These are phyloP conservation scores for Achatina immaculata DNA, from an alignment of 1,140 invertebrate genomes.

Conservation along the genomic window DNA sequence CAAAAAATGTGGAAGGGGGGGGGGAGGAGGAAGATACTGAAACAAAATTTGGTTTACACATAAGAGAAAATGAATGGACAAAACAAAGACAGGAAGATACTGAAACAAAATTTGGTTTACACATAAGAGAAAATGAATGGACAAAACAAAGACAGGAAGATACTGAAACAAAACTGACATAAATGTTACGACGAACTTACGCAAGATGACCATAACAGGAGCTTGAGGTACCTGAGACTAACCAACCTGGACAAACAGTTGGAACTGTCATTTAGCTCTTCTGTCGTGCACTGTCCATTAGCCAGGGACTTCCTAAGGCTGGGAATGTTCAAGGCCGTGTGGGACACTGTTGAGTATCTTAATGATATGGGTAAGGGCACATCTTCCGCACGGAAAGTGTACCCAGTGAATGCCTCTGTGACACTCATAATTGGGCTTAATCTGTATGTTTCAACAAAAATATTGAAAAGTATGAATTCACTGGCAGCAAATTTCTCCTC, in stretches of 20 bases:
- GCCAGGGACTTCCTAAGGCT: background rate
- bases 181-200: slow-evolving; percentile 21
- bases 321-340: slow-evolving; percentile 18
- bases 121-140: no score
- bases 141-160: no score
- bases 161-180: slow-evolving; percentile 6
- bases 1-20: no score
- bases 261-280: background rate
- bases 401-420: slow-evolving; percentile 8
- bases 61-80: no score
- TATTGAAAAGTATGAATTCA: no score
- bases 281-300: background rate
- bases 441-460: no score
- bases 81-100: no score
- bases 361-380: background rate
- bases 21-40: no score
- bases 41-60: no score
- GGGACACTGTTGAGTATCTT: slow-evolving; percentile 19
- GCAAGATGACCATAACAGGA: slow-evolving; percentile 12
- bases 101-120: no score
- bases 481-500: no score
- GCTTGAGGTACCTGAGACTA: background rate
- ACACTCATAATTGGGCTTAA: background rate
- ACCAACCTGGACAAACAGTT: background rate
- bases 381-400: slow-evolving; percentile 1